These are phyloP conservation scores for Andricus grossulariae DNA, from an alignment of 1,140 invertebrate species.

Conservation along the genomic window DNA sequence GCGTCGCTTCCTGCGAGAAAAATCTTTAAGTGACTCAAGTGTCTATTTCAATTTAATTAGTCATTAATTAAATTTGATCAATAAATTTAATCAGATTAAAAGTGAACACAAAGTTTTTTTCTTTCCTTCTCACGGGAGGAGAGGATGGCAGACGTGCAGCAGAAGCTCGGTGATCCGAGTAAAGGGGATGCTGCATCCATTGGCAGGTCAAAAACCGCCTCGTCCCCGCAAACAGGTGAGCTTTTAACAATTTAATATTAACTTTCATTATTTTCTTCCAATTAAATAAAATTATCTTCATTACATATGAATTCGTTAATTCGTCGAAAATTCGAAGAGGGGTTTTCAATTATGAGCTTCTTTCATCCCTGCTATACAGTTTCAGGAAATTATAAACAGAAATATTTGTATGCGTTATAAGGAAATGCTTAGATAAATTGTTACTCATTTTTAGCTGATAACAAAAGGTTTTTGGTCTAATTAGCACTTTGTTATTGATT, in stretches of 20 bases:
- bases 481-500: too few relatives aligned
- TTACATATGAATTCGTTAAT: too few relatives aligned
- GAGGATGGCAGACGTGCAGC: conserved; percentile 76
- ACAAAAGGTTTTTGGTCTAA: too few relatives aligned
- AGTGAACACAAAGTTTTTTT: conserved; percentile 54
- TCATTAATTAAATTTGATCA: conserved; percentile 69
- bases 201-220: conserved; percentile 61
- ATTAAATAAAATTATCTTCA: too few relatives aligned
- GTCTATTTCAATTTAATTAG: conserved; percentile 37
- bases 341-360: too few relatives aligned
- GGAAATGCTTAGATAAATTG: too few relatives aligned
- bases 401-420: too few relatives aligned
- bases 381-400: too few relatives aligned
- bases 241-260: conserved; percentile 6
- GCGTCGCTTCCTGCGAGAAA: conserved; percentile 43
- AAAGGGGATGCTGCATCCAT: conserved; percentile 54
- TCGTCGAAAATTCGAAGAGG: too few relatives aligned
- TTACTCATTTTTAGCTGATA: too few relatives aligned
- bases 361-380: too few relatives aligned
- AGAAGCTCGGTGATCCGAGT: conserved; percentile 59
- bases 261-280: background rate
- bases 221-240: conserved; percentile 66
- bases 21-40: conserved; percentile 20
- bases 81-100: conserved; percentile 70
- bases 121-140: conserved; percentile 53